Conservation (phyloP, 2,888 invertebrate species). For the Agrochola macilenta region DNA sequence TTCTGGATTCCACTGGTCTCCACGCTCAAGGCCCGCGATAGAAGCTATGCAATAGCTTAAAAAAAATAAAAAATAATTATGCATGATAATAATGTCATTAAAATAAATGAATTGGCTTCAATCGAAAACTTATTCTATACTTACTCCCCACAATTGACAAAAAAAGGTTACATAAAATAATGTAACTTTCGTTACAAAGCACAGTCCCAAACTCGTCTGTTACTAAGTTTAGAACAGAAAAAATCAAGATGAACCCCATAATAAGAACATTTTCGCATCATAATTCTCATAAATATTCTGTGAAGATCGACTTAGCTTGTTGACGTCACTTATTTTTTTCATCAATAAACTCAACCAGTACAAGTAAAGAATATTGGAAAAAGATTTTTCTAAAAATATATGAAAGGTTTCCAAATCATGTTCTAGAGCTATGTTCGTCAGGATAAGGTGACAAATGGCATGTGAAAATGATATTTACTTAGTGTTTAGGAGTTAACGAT, state of each 20-base stretch:
- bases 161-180: neutral
- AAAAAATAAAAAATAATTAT: too few species aligned
- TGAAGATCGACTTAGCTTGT: slow-evolving; percentile 15
- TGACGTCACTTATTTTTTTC: slow-evolving; percentile 21
- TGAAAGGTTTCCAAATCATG: slow-evolving; percentile 8
- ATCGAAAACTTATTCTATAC: neutral
- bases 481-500: slow-evolving; percentile 36
- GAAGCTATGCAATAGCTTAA: too few species aligned
- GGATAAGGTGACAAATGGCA: slow-evolving; percentile 46
- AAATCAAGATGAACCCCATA: neutral
- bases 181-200: neutral
- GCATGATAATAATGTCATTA: too few species aligned
- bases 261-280: slow-evolving; percentile 5
- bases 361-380: slow-evolving; percentile 37
- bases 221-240: neutral
- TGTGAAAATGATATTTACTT: slow-evolving; percentile 50
- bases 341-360: slow-evolving; percentile 24
- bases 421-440: slow-evolving; percentile 13
- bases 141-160: neutral
- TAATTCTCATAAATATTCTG: slow-evolving; percentile 14
- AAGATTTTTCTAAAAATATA: slow-evolving; percentile 39
- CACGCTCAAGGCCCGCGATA: too few species aligned
- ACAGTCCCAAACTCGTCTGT: neutral
- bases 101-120: neutral
- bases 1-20: too few species aligned